phyloP scores from a whole-genome alignment of 2,888 invertebrate species.

The Griposia aprilina region DNA sequence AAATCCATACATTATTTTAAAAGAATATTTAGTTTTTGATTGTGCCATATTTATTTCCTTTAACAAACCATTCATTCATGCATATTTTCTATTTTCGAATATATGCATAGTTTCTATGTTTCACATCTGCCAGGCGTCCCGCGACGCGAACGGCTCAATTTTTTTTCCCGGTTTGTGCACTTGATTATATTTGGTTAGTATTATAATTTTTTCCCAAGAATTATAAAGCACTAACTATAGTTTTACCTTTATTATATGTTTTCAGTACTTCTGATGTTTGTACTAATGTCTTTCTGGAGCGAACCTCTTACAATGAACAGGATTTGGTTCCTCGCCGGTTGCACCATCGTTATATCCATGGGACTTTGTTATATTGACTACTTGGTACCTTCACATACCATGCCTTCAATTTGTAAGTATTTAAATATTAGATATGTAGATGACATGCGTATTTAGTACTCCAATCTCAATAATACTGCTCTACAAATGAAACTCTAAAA shows the following conservation, averaged over 20 bases:
- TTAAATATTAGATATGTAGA: background rate
- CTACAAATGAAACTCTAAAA: background rate
- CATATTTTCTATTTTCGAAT: too few species aligned
- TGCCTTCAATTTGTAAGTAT: conserved; percentile 83
- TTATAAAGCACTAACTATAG: background rate
- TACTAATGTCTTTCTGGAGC: conserved; percentile 85
- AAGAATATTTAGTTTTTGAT: too few species aligned
- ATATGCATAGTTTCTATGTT: too few species aligned
- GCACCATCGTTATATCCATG: conserved; percentile 77
- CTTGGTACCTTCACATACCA: conserved; percentile 80
- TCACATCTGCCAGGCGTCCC: too few species aligned
- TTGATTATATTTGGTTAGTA: too few species aligned
- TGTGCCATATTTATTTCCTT: too few species aligned
- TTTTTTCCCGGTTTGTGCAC: too few species aligned
- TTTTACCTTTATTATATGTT: conserved; percentile 29
- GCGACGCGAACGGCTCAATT: too few species aligned
- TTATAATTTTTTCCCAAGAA: background rate
- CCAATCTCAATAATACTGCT: background rate
- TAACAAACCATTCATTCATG: too few species aligned
- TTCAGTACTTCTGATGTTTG: conserved; percentile 81
- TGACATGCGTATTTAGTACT: background rate
- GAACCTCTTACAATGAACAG: conserved; percentile 79
- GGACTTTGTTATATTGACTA: conserved; percentile 83
- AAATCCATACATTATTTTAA: too few species aligned
- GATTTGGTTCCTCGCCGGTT: conserved; percentile 82